Percentiles rank a stretch among this genome's conserved stretches.
Evolutionary conservation across 2,113 vertebrate species (phyloP).

Genomic region (Lonchura striata): DNA sequence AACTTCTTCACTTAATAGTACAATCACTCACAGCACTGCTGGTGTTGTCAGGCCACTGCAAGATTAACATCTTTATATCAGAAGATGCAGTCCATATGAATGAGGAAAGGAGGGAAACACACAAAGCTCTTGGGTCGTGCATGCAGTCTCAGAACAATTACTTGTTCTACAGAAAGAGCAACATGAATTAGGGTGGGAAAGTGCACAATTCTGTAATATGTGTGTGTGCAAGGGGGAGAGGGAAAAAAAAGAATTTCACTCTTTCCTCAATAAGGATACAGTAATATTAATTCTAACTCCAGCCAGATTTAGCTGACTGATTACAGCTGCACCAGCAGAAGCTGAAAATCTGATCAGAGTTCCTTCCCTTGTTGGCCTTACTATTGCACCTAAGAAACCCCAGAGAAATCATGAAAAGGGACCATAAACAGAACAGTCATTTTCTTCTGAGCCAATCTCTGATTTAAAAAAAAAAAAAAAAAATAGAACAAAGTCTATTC

Average conservation of each 20-base stretch:
- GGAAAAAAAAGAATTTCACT: neutral
- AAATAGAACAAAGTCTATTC: neutral
- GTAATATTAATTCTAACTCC: neutral
- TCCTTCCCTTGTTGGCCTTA: neutral
- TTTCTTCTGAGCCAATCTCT: neutral
- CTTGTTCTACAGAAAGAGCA: neutral
- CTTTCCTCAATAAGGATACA: neutral
- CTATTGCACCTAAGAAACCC: neutral
- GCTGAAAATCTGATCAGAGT: neutral
- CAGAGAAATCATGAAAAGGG: neutral
- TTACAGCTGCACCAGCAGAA: neutral
- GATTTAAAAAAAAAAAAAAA: neutral
- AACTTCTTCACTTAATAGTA: neutral
- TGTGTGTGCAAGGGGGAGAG: neutral
- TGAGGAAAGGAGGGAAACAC: neutral
- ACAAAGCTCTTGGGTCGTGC: neutral
- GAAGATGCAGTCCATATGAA: neutral
- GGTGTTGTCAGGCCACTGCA: neutral
- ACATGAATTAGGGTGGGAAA: neutral
- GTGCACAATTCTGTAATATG: neutral
- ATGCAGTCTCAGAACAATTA: slow-evolving; percentile 16
- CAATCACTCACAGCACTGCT: neutral
- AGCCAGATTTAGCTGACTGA: slow-evolving; percentile 6
- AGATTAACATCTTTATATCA: slow-evolving; percentile 29
- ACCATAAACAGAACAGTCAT: neutral